These are phyloP conservation scores for Megaceryle alcyon DNA, from an alignment of 2,797 vertebrate species.

Conservation along the genomic window DNA sequence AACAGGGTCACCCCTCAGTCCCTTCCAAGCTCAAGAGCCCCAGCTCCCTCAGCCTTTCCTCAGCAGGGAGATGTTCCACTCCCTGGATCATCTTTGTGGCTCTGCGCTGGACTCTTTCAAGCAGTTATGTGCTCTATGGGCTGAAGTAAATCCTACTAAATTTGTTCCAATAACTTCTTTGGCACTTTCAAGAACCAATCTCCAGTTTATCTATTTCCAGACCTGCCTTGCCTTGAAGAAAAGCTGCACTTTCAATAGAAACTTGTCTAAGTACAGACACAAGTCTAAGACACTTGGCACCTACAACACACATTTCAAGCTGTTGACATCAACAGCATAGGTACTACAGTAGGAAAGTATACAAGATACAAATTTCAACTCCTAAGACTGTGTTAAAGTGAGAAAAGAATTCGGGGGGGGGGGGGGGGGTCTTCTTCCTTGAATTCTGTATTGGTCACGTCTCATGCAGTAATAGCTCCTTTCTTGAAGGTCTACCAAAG, in stretches of 20 bases:
- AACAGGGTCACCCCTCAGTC: too few relatives aligned
- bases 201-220: background rate
- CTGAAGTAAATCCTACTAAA: background rate
- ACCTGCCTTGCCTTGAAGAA: background rate
- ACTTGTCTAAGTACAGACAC: background rate
- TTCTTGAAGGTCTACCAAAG: background rate
- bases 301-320: background rate
- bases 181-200: background rate
- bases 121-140: accelerated
- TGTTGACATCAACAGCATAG: background rate
- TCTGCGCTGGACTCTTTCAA: too few relatives aligned
- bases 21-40: too few relatives aligned
- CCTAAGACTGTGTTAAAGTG: background rate
- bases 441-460: accelerated
- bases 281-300: background rate
- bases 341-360: background rate
- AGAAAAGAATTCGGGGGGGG: background rate
- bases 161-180: background rate
- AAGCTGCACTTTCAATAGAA: background rate
- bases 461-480: background rate
- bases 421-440: background rate
- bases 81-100: too few relatives aligned
- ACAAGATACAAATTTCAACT: background rate
- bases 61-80: too few relatives aligned
- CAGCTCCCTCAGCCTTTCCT: too few relatives aligned